phyloP scores from a whole-genome alignment of 1,140 invertebrate species.

The Tribolium madens region DNA sequence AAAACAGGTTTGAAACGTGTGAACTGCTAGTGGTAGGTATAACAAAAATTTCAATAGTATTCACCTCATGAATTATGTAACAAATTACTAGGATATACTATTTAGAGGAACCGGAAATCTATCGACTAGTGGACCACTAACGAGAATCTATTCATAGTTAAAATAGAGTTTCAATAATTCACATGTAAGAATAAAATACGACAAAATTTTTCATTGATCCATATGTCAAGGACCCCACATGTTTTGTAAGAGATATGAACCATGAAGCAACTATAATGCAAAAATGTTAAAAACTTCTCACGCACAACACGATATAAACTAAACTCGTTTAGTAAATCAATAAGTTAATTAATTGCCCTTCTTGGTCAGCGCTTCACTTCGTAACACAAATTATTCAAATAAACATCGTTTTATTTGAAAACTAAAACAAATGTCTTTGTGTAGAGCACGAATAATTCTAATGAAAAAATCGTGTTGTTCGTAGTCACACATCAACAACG shows the following conservation, averaged over 20 bases:
- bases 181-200: not conserved
- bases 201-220: not conserved
- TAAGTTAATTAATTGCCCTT: not conserved
- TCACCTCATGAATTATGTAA: not conserved
- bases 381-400: not conserved
- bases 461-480: not conserved
- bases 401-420: not conserved
- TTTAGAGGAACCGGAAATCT: not conserved
- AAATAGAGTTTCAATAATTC: slow-evolving; percentile 9
- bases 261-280: not conserved
- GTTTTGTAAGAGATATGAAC: slow-evolving; percentile 1
- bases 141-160: slow-evolving; percentile 29
- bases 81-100: not conserved
- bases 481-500: not conserved
- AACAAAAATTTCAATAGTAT: not conserved
- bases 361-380: not conserved
- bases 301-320: not conserved
- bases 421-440: not conserved
- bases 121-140: slow-evolving; percentile 1
- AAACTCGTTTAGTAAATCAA: not conserved
- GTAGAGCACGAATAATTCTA: not conserved
- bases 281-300: not conserved
- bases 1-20: not conserved
- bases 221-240: not conserved
- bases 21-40: no score